A percentile compares a stretch with the other conserved stretches of the same genome.
Conservation (phyloP, 2,888 invertebrate genomes). For the Drosophila yooni region DNA sequence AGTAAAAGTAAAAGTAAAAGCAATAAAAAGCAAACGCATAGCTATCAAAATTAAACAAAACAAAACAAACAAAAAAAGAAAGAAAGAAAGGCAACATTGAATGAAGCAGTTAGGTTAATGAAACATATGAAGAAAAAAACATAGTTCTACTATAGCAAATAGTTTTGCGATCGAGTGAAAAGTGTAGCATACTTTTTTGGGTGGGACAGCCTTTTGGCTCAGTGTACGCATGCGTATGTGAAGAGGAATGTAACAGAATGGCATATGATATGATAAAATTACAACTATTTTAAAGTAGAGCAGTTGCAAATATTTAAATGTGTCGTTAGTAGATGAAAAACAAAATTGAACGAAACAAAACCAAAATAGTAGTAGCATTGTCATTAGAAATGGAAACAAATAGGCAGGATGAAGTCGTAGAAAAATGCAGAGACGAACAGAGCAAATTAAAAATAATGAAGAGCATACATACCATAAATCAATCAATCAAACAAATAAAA, state of each 20-base stretch:
- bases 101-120: slow-evolving; percentile 58
- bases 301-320: slow-evolving; percentile 81
- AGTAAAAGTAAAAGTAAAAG: slow-evolving; percentile 74
- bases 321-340: slow-evolving; percentile 73
- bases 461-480: slow-evolving; percentile 67
- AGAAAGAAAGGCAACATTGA: slow-evolving; percentile 29
- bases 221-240: slow-evolving; percentile 29
- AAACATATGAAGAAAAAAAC: slow-evolving; percentile 38
- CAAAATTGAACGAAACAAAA: slow-evolving; percentile 35
- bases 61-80: slow-evolving; percentile 5
- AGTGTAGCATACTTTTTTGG: slow-evolving; percentile 65
- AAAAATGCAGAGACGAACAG: slow-evolving; percentile 1
- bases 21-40: slow-evolving; percentile 78
- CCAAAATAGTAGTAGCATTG: slow-evolving; percentile 74
- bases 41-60: slow-evolving; percentile 66
- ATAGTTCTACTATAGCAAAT: slow-evolving; percentile 48
- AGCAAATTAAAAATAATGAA: slow-evolving; percentile 15
- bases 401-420: slow-evolving; percentile 28
- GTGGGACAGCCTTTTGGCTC: slow-evolving; percentile 67
- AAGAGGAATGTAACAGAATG: slow-evolving; percentile 46
- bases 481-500: slow-evolving; percentile 71
- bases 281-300: slow-evolving; percentile 79
- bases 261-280: slow-evolving; percentile 45
- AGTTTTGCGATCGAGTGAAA: slow-evolving; percentile 56
- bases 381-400: slow-evolving; percentile 60